These are phyloP conservation scores for Tachina grossa DNA, from an alignment of 2,888 invertebrate species.

Conservation along the genomic window DNA sequence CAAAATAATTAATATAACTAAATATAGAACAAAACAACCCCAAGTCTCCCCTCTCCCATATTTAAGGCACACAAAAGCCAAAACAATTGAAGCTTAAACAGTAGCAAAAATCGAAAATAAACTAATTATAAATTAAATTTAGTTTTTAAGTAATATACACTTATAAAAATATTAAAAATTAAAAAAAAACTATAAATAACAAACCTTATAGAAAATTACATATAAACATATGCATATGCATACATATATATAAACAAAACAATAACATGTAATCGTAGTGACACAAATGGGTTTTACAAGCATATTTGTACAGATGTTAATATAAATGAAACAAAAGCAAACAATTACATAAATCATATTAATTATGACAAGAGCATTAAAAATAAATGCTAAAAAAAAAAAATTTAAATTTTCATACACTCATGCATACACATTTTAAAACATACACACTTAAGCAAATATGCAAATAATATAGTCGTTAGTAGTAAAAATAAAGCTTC, in stretches of 20 bases:
- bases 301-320: too few species aligned
- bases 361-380: too few species aligned
- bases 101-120: slow-evolving; percentile 9
- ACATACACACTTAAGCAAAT: too few species aligned
- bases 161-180: neutral
- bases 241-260: slow-evolving; percentile 34
- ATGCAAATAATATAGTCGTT: too few species aligned
- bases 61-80: slow-evolving; percentile 6
- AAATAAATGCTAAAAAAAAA: too few species aligned
- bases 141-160: slow-evolving; percentile 35
- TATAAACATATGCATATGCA: too few species aligned
- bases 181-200: neutral
- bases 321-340: too few species aligned
- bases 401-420: too few species aligned
- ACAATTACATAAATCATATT: too few species aligned
- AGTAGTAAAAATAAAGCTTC: too few species aligned
- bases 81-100: neutral
- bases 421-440: too few species aligned
- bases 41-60: neutral
- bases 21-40: slow-evolving; percentile 12
- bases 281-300: too few species aligned
- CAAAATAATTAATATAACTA: neutral
- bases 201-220: neutral
- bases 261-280: neutral
- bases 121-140: slow-evolving; percentile 7